Evolutionary conservation across 1,140 invertebrate species (phyloP).

Genomic region (Euwallacea similis): DNA sequence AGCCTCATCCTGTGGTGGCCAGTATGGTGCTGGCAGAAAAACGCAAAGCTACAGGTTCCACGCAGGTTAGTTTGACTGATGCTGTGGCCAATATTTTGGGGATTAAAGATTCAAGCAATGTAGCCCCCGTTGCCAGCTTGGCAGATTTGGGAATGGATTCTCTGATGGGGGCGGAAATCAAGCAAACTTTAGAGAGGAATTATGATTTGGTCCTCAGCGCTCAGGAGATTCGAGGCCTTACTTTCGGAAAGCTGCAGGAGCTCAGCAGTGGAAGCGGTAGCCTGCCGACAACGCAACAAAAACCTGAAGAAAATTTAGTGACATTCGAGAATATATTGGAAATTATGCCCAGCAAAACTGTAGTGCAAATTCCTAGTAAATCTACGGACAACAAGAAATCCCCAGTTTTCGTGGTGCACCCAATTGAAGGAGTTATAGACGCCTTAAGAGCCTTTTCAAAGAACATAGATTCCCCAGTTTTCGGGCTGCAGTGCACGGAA

Average conservation of each 20-base stretch:
- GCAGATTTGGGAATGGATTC: constrained; percentile 97
- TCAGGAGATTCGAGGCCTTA: constrained; percentile 83
- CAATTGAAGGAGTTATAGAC: constrained; percentile 86
- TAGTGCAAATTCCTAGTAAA: constrained; percentile 63
- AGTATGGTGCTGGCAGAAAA: constrained; percentile 82
- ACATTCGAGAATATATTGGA: constrained; percentile 57
- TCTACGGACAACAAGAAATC: constrained; percentile 50
- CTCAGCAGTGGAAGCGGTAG: constrained; percentile 59
- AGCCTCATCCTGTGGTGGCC: constrained; percentile 81
- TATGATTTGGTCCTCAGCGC: constrained; percentile 87
- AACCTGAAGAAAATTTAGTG: constrained; percentile 50
- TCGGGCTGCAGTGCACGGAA: constrained; percentile 85
- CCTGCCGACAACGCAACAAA: constrained; percentile 42
- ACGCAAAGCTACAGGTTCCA: constrained; percentile 57
- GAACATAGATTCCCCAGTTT: constrained; percentile 75
- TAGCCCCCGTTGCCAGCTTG: constrained; percentile 74
- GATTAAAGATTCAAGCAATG: constrained; percentile 78
- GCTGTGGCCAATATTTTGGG: constrained; percentile 85
- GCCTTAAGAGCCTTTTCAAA: constrained; percentile 70
- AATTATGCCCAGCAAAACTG: constrained; percentile 66
- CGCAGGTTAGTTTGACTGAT: constrained; percentile 65
- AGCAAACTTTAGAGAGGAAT: constrained; percentile 91
- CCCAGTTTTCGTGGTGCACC: constrained; percentile 68
- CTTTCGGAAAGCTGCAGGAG: constrained; percentile 71
- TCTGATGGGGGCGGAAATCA: constrained; percentile 97